Conservation (phyloP, 1,140 invertebrate species). For the Ceratosolen solmsi region DNA sequence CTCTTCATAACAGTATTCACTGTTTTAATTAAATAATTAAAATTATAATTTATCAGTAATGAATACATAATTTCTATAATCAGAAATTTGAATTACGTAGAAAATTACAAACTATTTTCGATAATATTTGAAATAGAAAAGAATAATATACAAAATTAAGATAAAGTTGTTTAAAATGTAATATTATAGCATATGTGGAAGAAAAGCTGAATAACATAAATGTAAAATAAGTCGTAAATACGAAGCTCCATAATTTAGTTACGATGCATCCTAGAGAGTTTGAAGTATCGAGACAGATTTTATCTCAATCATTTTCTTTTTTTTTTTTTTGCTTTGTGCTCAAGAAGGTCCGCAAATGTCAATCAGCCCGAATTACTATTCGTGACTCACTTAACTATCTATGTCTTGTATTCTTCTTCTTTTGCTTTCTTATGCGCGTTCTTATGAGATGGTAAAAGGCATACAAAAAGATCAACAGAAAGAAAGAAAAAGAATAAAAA, state of each 20-base stretch:
- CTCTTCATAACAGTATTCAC: no score
- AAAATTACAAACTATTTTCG: no score
- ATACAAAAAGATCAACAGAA: not conserved
- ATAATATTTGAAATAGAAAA: no score
- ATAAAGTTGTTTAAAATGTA: no score
- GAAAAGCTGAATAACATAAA: constrained; percentile 11
- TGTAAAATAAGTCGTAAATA: not conserved
- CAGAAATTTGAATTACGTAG: no score
- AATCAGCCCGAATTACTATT: constrained; percentile 58
- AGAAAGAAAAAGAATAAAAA: constrained; percentile 56
- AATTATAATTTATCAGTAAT: no score
- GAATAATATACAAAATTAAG: not conserved
- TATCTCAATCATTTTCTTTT: constrained; percentile 27
- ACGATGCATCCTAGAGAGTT: constrained; percentile 34
- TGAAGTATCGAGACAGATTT: constrained; percentile 52
- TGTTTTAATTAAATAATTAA: no score
- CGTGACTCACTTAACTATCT: constrained; percentile 69
- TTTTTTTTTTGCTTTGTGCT: constrained; percentile 43
- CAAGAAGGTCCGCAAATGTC: constrained; percentile 58
- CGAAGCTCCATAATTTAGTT: constrained; percentile 41
- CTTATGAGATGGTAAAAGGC: not conserved
- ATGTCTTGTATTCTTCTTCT: constrained; percentile 30
- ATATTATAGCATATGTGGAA: not conserved
- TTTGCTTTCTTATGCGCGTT: not conserved
- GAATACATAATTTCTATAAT: no score